Percentiles rank a stretch among this genome's conserved stretches.
phyloP scores from a whole-genome alignment of 2,888 invertebrate species.

The Gerris lacustris region DNA sequence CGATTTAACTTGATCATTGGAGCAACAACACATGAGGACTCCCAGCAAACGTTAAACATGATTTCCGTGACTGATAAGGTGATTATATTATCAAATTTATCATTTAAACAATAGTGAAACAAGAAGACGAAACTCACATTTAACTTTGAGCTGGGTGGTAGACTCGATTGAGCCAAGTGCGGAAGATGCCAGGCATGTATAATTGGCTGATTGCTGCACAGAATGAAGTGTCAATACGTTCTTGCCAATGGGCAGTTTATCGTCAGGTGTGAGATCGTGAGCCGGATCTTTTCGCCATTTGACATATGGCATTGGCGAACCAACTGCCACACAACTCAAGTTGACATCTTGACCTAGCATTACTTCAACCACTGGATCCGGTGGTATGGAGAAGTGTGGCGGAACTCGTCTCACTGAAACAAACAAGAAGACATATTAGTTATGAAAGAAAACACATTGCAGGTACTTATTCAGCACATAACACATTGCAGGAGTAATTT shows the following conservation, averaged over 20 bases:
- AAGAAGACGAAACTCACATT: conserved; percentile 55
- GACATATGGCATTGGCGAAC: conserved; percentile 95
- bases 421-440: conserved; percentile 34
- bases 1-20: too few species aligned
- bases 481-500: too few species aligned
- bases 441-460: too few species aligned
- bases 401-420: conserved; percentile 80
- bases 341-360: conserved; percentile 84
- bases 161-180: conserved; percentile 85
- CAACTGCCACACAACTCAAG: conserved; percentile 91
- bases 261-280: conserved; percentile 76
- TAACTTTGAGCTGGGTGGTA: conserved; percentile 80
- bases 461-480: too few species aligned
- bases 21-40: too few species aligned
- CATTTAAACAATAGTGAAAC: too few species aligned
- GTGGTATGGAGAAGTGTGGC: conserved; percentile 88
- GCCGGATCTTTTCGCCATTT: conserved; percentile 78
- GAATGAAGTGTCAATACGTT: conserved; percentile 78
- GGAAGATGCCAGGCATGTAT: conserved; percentile 92
- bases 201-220: conserved; percentile 86
- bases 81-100: too few species aligned
- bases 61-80: too few species aligned
- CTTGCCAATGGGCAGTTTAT: conserved; percentile 68
- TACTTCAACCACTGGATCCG: conserved; percentile 73
- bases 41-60: too few species aligned